Percentiles rank a stretch among this genome's conserved stretches.
phyloP scores from a whole-genome alignment of 2,113 vertebrate species.

The Sinocyclocheilus grahami region DNA sequence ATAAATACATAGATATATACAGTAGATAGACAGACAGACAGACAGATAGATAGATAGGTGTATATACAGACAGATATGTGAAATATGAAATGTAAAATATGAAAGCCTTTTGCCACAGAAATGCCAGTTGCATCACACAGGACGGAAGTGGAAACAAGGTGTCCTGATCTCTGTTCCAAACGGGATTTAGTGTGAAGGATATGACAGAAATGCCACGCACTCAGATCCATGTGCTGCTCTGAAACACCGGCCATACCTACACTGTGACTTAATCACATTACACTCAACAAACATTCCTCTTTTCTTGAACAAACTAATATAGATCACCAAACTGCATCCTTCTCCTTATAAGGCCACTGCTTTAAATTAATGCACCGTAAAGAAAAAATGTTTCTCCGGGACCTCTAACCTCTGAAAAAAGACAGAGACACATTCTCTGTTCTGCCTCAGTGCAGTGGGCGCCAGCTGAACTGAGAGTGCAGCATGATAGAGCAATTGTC shows the following conservation, averaged over 20 bases:
- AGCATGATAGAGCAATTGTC: conserved; percentile 29
- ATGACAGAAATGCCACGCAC: background rate
- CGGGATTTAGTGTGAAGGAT: conserved; percentile 28
- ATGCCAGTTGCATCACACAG: background rate
- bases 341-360: conserved; percentile 16
- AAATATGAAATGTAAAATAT: background rate
- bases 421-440: conserved; percentile 20
- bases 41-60: background rate
- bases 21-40: background rate
- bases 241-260: background rate
- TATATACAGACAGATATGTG: too few relatives aligned
- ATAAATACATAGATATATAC: background rate
- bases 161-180: conserved; percentile 26
- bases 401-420: conserved; percentile 24
- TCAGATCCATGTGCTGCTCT: conserved; percentile 4
- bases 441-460: conserved; percentile 8
- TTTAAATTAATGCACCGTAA: conserved; percentile 41
- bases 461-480: conserved; percentile 12
- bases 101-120: background rate
- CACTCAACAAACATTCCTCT: conserved; percentile 20
- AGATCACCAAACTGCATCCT: background rate
- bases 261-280: conserved; percentile 16
- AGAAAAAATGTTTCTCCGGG: conserved; percentile 12
- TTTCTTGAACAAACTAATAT: conserved; percentile 9
- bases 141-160: background rate